A percentile compares a stretch with the other conserved stretches of the same genome.
Conservation (phyloP, 2,113 vertebrate species). For the Formicarius rufipectus region DNA sequence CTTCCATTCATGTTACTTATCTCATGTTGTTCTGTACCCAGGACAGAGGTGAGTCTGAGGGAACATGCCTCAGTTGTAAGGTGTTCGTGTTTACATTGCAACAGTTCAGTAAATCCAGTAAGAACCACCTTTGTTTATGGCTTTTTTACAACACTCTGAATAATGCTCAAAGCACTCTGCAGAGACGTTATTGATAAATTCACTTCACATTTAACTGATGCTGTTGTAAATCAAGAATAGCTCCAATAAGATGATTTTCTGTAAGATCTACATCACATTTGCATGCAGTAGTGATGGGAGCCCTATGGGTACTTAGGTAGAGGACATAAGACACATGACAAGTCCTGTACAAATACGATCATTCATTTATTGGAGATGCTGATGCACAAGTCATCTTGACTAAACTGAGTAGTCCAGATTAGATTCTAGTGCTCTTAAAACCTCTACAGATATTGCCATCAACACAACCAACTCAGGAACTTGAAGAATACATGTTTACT, state of each 20-base stretch:
- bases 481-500: background rate
- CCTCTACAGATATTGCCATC: background rate
- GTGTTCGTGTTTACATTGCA: background rate
- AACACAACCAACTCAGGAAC: background rate
- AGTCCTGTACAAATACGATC: background rate
- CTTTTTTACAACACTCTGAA: background rate
- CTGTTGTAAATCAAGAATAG: background rate
- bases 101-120: background rate
- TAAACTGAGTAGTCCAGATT: background rate
- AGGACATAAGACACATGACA: background rate
- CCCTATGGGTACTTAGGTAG: background rate
- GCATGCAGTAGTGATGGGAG: background rate
- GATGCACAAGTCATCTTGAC: background rate
- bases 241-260: background rate
- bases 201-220: background rate
- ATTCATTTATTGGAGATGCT: background rate
- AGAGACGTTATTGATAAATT: background rate
- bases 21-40: background rate
- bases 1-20: background rate
- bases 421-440: background rate
- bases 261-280: background rate
- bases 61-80: background rate
- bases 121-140: background rate
- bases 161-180: background rate
- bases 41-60: background rate